Evolutionary conservation across 2,888 invertebrate species (phyloP), one percentile per base, ranked within the genome.

Genomic region (Pristionchus fissidentatus): DNA sequence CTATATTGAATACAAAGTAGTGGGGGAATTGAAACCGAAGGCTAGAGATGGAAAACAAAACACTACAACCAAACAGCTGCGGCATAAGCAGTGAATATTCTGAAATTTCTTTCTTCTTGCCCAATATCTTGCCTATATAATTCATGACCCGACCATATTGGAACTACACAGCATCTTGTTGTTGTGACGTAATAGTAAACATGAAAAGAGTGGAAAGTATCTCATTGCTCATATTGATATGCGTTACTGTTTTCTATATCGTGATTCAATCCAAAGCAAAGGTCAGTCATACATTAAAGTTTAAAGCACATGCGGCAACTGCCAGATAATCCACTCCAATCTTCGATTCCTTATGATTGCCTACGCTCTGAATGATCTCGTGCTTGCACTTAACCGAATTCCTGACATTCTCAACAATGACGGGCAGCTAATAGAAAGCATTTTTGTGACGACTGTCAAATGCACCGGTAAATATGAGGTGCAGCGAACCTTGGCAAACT

Each of bases 331-430:
- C 0, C 62, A 66, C 38, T 32, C 38, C 0, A 66, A 66, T 66
- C 62, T 66, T 38, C 62, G 62, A 3, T 35, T 66, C 5, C 38
- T 66, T 38, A 29, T 66, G 62, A 1, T 66, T 10, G 62, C 70
- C 0, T 70, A 38, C 70, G 43, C n/a, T 26, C 43, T 70, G 41
- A 70, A 70, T 70, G 70, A 70, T 41, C n/a, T 26, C 0, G 29
- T 70, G 15, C 22, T 70, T 7, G 70, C 70, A 26, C 1, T 13
- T 1, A 70, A 70, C 43, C 41, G 70, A 13, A 70, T 70, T 70
- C 41, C 70, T 19, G 70, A 70, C 10, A 70, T 70, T 70, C n/a
- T 70, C 8, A 70, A 70, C 1, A 70, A 41, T 41, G 70, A 70
- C 41, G 70, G 70, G 19, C 13, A 3, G 15, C n/a, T 70, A 38